phyloP scores from a whole-genome alignment of 2,888 invertebrate species.

The Napeogenes inachia region DNA sequence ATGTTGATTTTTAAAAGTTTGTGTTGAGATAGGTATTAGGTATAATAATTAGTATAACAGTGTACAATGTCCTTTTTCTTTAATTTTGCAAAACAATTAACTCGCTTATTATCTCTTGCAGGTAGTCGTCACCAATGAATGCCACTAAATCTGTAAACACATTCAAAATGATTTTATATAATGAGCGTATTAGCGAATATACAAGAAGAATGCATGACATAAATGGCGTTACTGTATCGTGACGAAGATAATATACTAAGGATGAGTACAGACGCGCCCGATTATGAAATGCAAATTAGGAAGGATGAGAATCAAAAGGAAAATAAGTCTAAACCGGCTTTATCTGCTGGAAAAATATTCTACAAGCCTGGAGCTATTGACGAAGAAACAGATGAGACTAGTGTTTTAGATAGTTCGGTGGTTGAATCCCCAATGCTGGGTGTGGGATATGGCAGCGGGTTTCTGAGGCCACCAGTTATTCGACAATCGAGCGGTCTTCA shows the following conservation, averaged over 20 bases:
- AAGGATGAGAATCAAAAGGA: slow-evolving; percentile 48
- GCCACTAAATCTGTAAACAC: slow-evolving; percentile 15
- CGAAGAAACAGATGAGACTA: slow-evolving; percentile 71
- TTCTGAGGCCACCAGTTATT: slow-evolving; percentile 54
- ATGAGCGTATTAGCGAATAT: slow-evolving; percentile 11
- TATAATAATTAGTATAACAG: too few relatives aligned
- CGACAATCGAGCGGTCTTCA: slow-evolving; percentile 71
- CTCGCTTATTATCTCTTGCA: slow-evolving; percentile 21
- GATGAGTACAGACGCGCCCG: slow-evolving; percentile 51
- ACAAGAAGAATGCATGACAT: slow-evolving; percentile 25
- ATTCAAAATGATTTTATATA: slow-evolving; percentile 22
- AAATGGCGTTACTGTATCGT: slow-evolving; percentile 41
- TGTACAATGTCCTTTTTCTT: background rate
- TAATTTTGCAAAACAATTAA: background rate
- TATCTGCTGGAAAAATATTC: slow-evolving; percentile 68
- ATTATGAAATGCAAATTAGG: slow-evolving; percentile 60
- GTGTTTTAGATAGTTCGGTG: slow-evolving; percentile 65
- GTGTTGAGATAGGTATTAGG: too few relatives aligned
- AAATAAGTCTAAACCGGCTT: slow-evolving; percentile 42
- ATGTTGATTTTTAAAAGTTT: too few relatives aligned
- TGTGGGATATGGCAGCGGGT: slow-evolving; percentile 48
- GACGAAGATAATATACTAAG: slow-evolving; percentile 36
- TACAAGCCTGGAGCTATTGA: slow-evolving; percentile 67
- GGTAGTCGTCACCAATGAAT: slow-evolving; percentile 26
- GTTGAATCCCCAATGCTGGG: slow-evolving; percentile 66